Base-by-base conservation (phyloP, 1,140 invertebrate genomes). In the Rhopalosiphum padi region DNA sequence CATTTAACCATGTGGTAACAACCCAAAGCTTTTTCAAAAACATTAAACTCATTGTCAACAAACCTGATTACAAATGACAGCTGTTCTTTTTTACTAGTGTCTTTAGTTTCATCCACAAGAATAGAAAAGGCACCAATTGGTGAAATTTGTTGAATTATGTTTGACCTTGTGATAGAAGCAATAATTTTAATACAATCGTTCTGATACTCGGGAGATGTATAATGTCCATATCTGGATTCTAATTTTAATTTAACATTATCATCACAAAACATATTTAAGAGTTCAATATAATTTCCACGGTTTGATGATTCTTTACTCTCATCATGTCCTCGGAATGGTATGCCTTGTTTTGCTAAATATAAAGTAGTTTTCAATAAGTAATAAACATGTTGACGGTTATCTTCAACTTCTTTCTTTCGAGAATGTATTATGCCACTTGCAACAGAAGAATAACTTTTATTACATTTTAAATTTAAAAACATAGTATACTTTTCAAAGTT, bases 71-170 rank as follows among this genome's bases (percentile, higher is more conserved):
- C 22, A 18, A 90, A 55, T 51, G 48, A 43, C 25, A 91, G 30
- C 37, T 91, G 90, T 22, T 77, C 55, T 8, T 53, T 41, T 53
- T 90, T 90, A 8, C 22, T n/a, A 43, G 43, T 30, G 11, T 90
- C 89, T 91, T 91, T 91, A 18, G 55, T 91, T 60, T 91, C 90
- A 91, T 91, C 90, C 21, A 77, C 53, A 43, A 77, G 41, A n/a
- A 91, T 77, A 3, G 90, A 43, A 91, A 41, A 91, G 23, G 35
- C 9, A 46, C 90, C 25, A 91, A 22, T 43, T 8, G 51, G 0
- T 77, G 25, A 35, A 15, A 91, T 77, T 53, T 91, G n/a, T n/a
- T 43, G 18, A 53, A 91, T 55, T 21, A 77, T 91, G 25, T 91
- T 53, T 55, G 25, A 30, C 51, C 35, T 91, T 8, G 41, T 91